Evolutionary conservation across 92 coral and sea anemone genomes (phyloP).

Genomic region (Zoanthus sansibaricus): DNA sequence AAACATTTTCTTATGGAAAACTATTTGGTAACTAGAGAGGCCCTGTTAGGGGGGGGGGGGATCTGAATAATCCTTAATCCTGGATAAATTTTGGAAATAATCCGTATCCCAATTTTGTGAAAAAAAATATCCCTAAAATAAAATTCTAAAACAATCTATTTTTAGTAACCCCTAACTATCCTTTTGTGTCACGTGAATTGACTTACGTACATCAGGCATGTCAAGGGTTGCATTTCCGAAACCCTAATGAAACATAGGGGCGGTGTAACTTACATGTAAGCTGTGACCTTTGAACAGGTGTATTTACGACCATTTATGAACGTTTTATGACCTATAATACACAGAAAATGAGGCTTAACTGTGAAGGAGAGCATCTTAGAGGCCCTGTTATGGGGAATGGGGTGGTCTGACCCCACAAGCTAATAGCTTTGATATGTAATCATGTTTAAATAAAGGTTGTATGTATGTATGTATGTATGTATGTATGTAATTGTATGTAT

Average conservation of each 20-base stretch:
- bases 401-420: slow-evolving; percentile 5
- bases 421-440: not conserved
- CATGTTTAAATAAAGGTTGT: not conserved
- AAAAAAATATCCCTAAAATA: slow-evolving; percentile 8
- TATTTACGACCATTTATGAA: slow-evolving; percentile 12
- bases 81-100: too few relatives aligned
- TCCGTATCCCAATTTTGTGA: not conserved
- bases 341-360: slow-evolving; percentile 1
- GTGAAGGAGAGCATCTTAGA: not conserved
- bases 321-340: slow-evolving; percentile 4
- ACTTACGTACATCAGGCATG: slow-evolving; percentile 42
- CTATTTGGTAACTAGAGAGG: too few relatives aligned
- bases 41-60: too few relatives aligned
- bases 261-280: slow-evolving; percentile 12
- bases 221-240: slow-evolving; percentile 29
- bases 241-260: slow-evolving; percentile 13
- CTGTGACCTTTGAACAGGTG: slow-evolving; percentile 16
- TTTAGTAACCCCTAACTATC: slow-evolving; percentile 40
- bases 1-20: too few relatives aligned
- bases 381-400: slow-evolving; percentile 8
- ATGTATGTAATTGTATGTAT: slow-evolving; percentile 9
- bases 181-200: slow-evolving; percentile 51
- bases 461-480: not conserved
- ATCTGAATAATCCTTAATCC: too few relatives aligned
- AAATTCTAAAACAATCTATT: slow-evolving; percentile 45